phyloP scores from a whole-genome alignment of 2,113 vertebrate species.

The Pseudorectes ferrugineus region DNA sequence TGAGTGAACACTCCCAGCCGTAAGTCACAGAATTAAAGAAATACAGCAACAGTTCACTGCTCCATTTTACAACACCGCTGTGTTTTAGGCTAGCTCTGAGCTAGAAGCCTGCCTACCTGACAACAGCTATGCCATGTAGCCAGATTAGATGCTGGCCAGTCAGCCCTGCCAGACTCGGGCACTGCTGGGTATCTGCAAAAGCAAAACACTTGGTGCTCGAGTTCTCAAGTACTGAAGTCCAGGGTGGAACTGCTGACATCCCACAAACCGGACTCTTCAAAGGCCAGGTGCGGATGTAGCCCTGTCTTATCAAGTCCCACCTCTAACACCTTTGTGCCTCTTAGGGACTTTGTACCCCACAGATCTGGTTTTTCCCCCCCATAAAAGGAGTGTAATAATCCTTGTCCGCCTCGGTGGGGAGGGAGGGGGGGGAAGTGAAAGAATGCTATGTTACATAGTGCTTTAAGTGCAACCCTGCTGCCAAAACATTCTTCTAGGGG shows the following conservation, averaged over 20 bases:
- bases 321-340: background rate
- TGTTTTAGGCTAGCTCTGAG: background rate
- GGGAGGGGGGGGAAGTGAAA: accelerated
- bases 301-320: background rate
- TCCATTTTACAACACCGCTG: background rate
- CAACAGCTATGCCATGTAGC: accelerated
- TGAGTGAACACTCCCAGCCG: background rate
- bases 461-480: background rate
- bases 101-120: background rate
- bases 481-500: background rate
- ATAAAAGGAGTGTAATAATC: background rate
- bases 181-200: background rate
- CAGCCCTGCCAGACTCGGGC: accelerated
- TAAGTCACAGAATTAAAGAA: background rate
- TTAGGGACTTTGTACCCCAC: background rate
- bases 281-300: no score
- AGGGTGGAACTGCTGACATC: background rate
- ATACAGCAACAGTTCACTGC: accelerated
- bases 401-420: background rate
- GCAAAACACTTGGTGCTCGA: accelerated
- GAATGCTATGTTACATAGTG: accelerated
- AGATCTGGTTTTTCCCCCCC: accelerated
- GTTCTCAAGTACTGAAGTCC: accelerated
- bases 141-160: accelerated
- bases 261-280: background rate